phyloP scores from a whole-genome alignment of 2,797 vertebrate species.

The Adelosebastes latens region DNA sequence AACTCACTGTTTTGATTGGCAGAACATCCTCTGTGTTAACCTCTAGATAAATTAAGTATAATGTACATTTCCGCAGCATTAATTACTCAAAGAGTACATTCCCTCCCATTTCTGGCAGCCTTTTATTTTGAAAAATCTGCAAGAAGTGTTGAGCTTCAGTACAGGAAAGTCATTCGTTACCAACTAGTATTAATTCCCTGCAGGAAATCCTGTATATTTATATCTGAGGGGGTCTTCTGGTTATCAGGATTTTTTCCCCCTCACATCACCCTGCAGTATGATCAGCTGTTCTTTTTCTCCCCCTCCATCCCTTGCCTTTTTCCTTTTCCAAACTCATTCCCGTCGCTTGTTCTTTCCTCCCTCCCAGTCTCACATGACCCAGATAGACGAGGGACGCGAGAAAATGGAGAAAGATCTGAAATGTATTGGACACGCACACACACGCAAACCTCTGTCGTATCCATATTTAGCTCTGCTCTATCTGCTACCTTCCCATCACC shows the following conservation, averaged over 20 bases:
- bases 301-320: not conserved
- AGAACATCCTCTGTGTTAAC: not conserved
- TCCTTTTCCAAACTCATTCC: not conserved
- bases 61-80: not conserved
- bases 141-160: not conserved
- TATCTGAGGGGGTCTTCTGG: not conserved
- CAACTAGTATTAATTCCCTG: not conserved
- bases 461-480: slow-evolving; percentile 55
- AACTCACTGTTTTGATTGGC: not conserved
- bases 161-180: not conserved
- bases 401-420: slow-evolving; percentile 4
- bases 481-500: slow-evolving; percentile 45
- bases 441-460: not conserved
- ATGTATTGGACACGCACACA: not conserved
- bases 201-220: not conserved
- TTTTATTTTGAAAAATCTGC: not conserved
- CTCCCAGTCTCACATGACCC: slow-evolving; percentile 51
- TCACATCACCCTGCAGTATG: not conserved
- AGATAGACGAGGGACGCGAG: slow-evolving; percentile 51
- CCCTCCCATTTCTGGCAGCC: not conserved
- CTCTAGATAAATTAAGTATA: not conserved
- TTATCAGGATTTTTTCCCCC: not conserved
- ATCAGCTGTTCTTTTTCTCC: slow-evolving; percentile 1
- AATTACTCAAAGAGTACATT: not conserved
- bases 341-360: slow-evolving; percentile 3